phyloP scores from a whole-genome alignment of 1,140 invertebrate species.

The Lucilia sericata region DNA sequence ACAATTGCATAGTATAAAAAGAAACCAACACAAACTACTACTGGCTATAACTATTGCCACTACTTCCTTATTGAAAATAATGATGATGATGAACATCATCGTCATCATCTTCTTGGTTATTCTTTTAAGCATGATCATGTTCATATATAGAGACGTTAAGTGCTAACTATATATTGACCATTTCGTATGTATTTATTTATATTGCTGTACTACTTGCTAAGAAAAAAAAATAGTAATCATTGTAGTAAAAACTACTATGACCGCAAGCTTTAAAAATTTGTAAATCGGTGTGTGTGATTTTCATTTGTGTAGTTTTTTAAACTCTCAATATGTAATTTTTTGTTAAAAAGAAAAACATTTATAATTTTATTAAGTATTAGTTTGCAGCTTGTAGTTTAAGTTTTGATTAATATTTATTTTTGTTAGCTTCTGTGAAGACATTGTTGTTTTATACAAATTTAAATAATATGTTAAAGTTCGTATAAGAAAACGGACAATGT shows the following conservation, averaged over 20 bases:
- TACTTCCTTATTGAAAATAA: not conserved
- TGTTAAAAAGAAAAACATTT: no score
- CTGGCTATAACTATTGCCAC: not conserved
- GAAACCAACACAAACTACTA: not conserved
- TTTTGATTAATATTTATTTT: no score
- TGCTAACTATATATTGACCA: not conserved
- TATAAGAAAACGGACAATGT: no score
- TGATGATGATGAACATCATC: not conserved
- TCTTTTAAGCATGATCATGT: not conserved
- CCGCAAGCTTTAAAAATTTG: not conserved
- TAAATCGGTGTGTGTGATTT: not conserved
- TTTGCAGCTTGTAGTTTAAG: no score
- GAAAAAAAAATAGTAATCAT: no score
- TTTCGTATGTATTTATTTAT: not conserved
- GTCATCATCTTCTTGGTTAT: not conserved
- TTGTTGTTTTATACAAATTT: no score
- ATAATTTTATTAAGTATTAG: no score
- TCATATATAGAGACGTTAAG: slow-evolving; percentile 24
- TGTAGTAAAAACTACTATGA: not conserved
- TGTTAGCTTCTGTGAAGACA: no score
- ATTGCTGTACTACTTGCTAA: not conserved
- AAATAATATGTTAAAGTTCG: no score
- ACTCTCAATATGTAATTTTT: no score
- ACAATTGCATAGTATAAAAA: slow-evolving; percentile 1
- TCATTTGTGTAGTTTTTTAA: no score